These are phyloP conservation scores for Dicaeum eximium DNA, from an alignment of 2,113 vertebrate species.

Conservation along the genomic window DNA sequence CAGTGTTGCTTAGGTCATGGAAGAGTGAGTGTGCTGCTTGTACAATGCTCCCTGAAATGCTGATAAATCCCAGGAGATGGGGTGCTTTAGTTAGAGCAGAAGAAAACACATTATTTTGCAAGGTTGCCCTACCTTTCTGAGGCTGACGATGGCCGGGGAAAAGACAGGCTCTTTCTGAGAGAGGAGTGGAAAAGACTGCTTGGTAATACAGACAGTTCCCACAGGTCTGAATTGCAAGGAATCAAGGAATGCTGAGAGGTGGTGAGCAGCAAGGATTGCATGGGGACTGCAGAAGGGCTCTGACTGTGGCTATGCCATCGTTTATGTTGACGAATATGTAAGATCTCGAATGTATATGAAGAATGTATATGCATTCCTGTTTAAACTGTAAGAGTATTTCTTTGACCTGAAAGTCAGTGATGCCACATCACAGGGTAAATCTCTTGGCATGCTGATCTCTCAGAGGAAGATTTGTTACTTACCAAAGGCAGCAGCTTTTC, in stretches of 20 bases:
- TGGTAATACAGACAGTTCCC: background rate
- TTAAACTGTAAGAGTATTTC: background rate
- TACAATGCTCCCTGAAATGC: background rate
- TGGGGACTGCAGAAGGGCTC: background rate
- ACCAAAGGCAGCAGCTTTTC: background rate
- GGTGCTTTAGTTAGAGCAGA: background rate
- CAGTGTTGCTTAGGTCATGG: background rate
- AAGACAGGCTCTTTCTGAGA: background rate
- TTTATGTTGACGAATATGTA: background rate
- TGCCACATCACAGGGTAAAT: background rate
- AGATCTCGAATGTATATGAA: too few species aligned
- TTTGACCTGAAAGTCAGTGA: background rate
- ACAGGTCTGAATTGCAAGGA: background rate
- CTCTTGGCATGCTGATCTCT: background rate
- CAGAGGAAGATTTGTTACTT: background rate
- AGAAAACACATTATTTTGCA: background rate
- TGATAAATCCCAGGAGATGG: background rate
- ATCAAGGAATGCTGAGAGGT: background rate
- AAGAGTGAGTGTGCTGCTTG: background rate
- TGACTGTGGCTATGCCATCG: background rate
- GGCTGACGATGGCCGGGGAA: background rate
- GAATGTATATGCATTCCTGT: background rate
- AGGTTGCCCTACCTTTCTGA: background rate
- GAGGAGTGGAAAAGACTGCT: background rate
- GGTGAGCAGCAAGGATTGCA: background rate